Percentiles rank a stretch among this genome's conserved stretches.
Evolutionary conservation across 2,888 invertebrate genomes (phyloP).

Genomic region (Lithosia quadra): DNA sequence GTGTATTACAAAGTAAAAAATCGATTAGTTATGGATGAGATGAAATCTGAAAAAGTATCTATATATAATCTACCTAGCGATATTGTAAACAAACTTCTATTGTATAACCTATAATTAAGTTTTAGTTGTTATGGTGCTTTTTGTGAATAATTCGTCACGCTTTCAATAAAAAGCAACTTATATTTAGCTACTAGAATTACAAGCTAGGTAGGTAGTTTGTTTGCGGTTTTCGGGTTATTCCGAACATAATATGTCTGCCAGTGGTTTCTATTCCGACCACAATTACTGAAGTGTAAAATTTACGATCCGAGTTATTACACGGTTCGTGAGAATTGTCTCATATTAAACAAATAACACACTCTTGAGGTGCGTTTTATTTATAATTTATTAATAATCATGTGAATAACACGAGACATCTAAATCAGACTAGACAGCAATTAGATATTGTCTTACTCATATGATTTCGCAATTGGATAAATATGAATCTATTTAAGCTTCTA

Average conservation of each 20-base stretch:
- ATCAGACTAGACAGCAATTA: constrained; percentile 2
- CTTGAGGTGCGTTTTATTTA: background rate
- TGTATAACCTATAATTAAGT: background rate
- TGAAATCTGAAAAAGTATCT: constrained; percentile 14
- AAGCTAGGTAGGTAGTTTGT: constrained; percentile 34
- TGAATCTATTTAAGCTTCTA: background rate
- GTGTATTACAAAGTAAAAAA: background rate
- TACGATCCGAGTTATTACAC: constrained; percentile 12
- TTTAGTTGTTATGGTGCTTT: constrained; percentile 6
- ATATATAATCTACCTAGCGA: background rate
- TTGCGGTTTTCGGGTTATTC: constrained; percentile 44
- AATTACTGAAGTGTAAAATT: constrained; percentile 35
- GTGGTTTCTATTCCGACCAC: constrained; percentile 42
- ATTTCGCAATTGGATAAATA: background rate
- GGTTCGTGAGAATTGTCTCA: constrained; percentile 18
- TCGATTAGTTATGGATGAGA: background rate
- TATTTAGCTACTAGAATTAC: constrained; percentile 35
- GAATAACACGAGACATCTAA: background rate
- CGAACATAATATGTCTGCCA: constrained; percentile 28
- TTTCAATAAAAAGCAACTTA: constrained; percentile 25
- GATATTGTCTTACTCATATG: background rate
- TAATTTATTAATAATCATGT: no score
- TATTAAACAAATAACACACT: constrained; percentile 3
- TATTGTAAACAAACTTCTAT: background rate
- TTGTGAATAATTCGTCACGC: constrained; percentile 25